Base-by-base conservation (phyloP, 2,888 invertebrate genomes). In the Myathropa florea region DNA sequence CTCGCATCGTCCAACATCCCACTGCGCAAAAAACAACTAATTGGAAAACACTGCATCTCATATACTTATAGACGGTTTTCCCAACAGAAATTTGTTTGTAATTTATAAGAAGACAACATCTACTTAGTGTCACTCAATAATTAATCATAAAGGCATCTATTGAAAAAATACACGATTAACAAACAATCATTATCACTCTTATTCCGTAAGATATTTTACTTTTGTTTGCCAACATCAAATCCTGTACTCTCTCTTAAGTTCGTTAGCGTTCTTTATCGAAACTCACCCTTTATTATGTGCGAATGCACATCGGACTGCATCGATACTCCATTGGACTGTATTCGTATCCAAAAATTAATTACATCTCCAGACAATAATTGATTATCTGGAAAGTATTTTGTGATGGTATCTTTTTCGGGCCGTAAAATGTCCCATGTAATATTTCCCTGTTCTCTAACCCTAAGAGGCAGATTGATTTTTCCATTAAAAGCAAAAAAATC, bases 341-440 rank as follows among this genome's bases (percentile, higher is more conserved):
- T 75, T 23, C 75, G 60, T 59, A 68, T 33, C 86, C 83, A 86
- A 46, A 33, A 86, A 57, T 86, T 86, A 24, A 86, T 75, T 0
- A 71, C 28, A 63, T 86, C 86, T 9, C 86, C 86, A 9, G 64
- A 18, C 4, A 79, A 61, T 0, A 86, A 33, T n/a, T 73, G 61
- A 7, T 10, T 18, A 0, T 75, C 60, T 9, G 78, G 64, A 36
- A 86, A 86, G 1, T 75, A 46, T 10, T 59, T 79, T 6, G 57
- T 26, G 14, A 33, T 33, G 33, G 78, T 6, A 7, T 7, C 63
- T 21, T 75, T 57, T 7, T 63, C 28, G 3, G 75, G 78, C 26
- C 30, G 26, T 23, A 39, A 28, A 3, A 39, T 10, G 14, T 83
- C 59, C 75, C 78, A 75, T 14, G 57, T 55, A 7, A 86, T 26